These are phyloP conservation scores for Galemys pyrenaicus DNA, from an alignment of 2,113 vertebrate genomes.

Conservation along the genomic window DNA sequence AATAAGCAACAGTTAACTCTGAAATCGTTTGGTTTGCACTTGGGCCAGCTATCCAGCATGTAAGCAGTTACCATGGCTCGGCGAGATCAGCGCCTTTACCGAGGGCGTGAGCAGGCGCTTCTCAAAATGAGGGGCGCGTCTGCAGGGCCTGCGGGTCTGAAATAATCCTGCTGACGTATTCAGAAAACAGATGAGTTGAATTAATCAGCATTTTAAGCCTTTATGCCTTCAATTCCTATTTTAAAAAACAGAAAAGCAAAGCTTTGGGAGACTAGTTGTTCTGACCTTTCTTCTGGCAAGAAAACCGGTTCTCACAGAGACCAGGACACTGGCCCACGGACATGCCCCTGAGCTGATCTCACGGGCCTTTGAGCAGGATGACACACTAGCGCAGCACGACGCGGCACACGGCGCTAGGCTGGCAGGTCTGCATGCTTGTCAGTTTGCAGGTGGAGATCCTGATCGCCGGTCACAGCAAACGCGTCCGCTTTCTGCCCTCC, in stretches of 20 bases:
- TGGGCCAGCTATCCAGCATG: constrained; percentile 13
- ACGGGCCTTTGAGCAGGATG: neutral
- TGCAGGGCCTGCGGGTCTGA: neutral
- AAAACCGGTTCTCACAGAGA: constrained; percentile 7
- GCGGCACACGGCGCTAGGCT: neutral
- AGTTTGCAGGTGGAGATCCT: neutral
- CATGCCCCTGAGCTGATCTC: neutral
- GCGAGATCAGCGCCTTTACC: neutral
- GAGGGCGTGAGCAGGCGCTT: constrained; percentile 15
- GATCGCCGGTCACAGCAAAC: neutral
- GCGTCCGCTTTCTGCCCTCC: neutral
- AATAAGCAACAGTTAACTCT: constrained; percentile 64
- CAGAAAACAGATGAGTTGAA: neutral
- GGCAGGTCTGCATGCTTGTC: neutral
- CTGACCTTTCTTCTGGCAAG: neutral
- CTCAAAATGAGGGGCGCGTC: neutral
- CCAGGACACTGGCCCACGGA: neutral
- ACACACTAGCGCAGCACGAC: neutral
- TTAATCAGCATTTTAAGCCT: neutral
- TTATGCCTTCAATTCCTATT: constrained; percentile 3
- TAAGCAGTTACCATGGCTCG: neutral
- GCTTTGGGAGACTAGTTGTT: neutral
- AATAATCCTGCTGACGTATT: neutral
- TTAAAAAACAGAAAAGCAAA: neutral
- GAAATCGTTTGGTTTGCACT: constrained; percentile 62